Evolutionary conservation across 2,797 vertebrate genomes (phyloP), one percentile per base, ranked within the genome.

Genomic region (Pagetopsis macropterus): DNA sequence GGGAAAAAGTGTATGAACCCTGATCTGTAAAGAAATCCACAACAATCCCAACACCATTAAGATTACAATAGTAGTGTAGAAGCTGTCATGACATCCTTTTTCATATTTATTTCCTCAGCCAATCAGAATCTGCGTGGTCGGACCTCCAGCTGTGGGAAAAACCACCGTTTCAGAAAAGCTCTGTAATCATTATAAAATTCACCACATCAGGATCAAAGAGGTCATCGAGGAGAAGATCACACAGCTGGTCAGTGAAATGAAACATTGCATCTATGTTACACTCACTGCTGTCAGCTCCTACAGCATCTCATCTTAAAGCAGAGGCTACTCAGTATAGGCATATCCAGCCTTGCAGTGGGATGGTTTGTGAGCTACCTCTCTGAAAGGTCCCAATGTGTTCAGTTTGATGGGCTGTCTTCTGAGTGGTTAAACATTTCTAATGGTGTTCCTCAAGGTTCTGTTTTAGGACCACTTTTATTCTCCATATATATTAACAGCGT

Each of bases 81-180:
- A 65, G 16, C 9, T 55, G 23, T 16, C 8, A 23, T 19, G n/a
- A 46, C 63, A 58, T 41, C 3, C 2, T 4, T 7, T 41, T 3
- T 43, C 23, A 7, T 55, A 52, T 60, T 55, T 49, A n/a, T 83
- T 75, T 60, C 73, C 17, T 78, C 67, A 99, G 98, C 96, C 98
- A 6, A 81, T 99, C 68, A 96, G 94, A 92, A 89, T 98, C 72
- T 96, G 56, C 57, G 59, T 99, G 52, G 89, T 96, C 2, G 98
- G 97, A 37, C 97, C 97, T 52, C 97, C 97, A 0, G 96, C 94
- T 1, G 96, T 94, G 76, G 97, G 97, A 2, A 99, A 99, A 88
- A 95, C 95, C 60, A 95, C 94, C 0, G 68, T 97, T 23, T 88
- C 96, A 2, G 84, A 92, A 77, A 93, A 92, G 57, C 81, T 99